Evolutionary conservation across 1,140 invertebrate species (phyloP), one percentile per base, ranked within the genome.

Genomic region (Trichonephila clavipes): DNA sequence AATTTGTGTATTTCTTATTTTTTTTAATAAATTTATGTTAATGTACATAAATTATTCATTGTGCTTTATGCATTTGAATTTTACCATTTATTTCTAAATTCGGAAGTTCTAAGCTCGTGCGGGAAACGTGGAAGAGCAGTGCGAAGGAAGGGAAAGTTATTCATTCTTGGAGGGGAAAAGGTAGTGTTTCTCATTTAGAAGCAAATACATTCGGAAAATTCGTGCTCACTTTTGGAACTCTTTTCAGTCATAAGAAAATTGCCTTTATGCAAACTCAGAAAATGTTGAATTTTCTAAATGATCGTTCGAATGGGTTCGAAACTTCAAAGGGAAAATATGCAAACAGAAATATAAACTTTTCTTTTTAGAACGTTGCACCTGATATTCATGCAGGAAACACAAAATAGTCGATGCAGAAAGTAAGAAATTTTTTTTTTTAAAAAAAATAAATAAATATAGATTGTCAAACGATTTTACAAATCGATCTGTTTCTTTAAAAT

Each of bases 31-130:
- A 66, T 66, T 10, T 28, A 72, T 72, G 28, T 28, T 28, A 72
- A 16, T 72, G n/a, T 72, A 34, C 14, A 28, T 18, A 72, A 72
- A 72, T 24, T 72, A 72, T 72, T 72, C 69, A 72, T 34, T 34
- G 24, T n/a, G 16, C 28, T 72, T 72, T 24, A 72, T 72, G 28
- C 69, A 72, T 72, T 72, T 72, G 24, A 72, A 72, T 72, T 72
- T 72, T 6, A 72, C 24, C 69, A 72, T 72, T 72, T 72, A 40
- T 24, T 72, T 72, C 28, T 34, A 34, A 72, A 72, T 28, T 72
- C 24, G 14, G 16, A 40, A 3, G 34, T 40, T 40, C 34, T 40
- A 40, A 2, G 34, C 34, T 40, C 34, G 34, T 4, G 34, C 34
- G 4, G 34, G 34, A 40, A 40, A 40, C 34, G 34, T 40, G 34